Base-by-base conservation (phyloP, 2,888 invertebrate species). In the Scaptomyza flava region DNA sequence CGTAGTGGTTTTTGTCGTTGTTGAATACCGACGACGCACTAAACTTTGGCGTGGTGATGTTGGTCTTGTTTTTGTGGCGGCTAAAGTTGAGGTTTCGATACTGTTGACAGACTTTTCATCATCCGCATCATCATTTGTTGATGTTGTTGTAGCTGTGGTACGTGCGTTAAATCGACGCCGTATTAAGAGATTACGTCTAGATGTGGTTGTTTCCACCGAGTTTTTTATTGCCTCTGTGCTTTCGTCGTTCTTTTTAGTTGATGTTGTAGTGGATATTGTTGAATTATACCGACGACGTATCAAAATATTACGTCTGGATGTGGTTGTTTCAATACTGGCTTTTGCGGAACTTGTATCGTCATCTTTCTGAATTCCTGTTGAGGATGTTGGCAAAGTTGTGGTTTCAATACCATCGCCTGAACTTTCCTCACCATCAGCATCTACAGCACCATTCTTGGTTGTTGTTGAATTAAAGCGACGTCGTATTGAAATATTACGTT, bases 401-500 rank as follows among this genome's bases (percentile, higher is more conserved):
- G 43, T 6, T 43, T 36, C 11, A 11, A 36, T 36, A 23, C 23
- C 11, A 36, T n/a, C 34, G 11, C 36, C 27, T 2, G 36, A 51
- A 11, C 20, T 6, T 9, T 14, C 36, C 23, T 36, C 36, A 36
- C 23, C 50, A 14, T 36, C 36, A 6, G 12, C 7, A 5, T 34
- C 20, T 5, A 34, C 36, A 23, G n/a, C n/a, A 23, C 9, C 23
- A 50, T 3, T 20, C 2, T 36, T 36, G 11, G 34, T 36, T 6
- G 34, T 23, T 34, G 51, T 33, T 33, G 23, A 17, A 47, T 56
- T 56, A 7, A 36, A 56, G 7, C 56, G 56, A 9, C 33, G 46
- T 0, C 27, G 38, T 5, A 11, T 43, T 2, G 23, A 6, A 2
- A 50, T 30, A 34, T 60, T 48, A 8, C 43, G 48, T 2, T 27